Conservation (phyloP, 2,888 invertebrate genomes). For the Dryobota labecula region DNA sequence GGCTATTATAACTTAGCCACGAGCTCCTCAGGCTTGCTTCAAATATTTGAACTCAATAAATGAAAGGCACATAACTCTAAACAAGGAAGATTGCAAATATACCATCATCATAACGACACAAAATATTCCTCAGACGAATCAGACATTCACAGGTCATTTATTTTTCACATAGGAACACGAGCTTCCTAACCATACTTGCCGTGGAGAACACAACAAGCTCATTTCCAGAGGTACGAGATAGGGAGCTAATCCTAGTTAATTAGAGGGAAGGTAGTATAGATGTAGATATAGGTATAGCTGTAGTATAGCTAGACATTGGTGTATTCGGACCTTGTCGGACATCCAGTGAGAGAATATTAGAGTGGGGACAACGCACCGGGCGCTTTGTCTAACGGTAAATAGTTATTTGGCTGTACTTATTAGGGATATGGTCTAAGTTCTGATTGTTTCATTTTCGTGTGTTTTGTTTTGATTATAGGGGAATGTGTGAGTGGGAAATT, state of each 20-base stretch:
- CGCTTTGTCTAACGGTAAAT: constrained; percentile 51
- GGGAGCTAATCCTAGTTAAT: constrained; percentile 82
- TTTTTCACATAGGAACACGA: constrained; percentile 38
- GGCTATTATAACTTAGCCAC: too few relatives aligned
- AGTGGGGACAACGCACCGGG: constrained; percentile 62
- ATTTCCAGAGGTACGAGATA: constrained; percentile 70
- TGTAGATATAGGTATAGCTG: background rate
- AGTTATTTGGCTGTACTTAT: constrained; percentile 54
- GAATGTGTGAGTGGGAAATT: constrained; percentile 12
- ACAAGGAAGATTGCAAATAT: background rate
- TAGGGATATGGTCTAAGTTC: constrained; percentile 46
- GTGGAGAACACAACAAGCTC: constrained; percentile 68
- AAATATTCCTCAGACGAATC: background rate
- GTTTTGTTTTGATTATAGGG: constrained; percentile 25
- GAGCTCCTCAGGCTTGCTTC: too few relatives aligned
- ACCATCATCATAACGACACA: background rate
- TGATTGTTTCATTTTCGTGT: constrained; percentile 53
- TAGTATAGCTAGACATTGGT: constrained; percentile 65
- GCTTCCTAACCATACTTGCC: constrained; percentile 1
- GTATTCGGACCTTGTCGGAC: constrained; percentile 60
- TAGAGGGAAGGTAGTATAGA: constrained; percentile 61
- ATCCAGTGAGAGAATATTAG: constrained; percentile 69
- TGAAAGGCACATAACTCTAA: too few relatives aligned
- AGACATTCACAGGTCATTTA: constrained; percentile 22
- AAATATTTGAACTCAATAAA: too few relatives aligned